phyloP scores from a whole-genome alignment of 2,888 invertebrate species.

The Patella caerulea region DNA sequence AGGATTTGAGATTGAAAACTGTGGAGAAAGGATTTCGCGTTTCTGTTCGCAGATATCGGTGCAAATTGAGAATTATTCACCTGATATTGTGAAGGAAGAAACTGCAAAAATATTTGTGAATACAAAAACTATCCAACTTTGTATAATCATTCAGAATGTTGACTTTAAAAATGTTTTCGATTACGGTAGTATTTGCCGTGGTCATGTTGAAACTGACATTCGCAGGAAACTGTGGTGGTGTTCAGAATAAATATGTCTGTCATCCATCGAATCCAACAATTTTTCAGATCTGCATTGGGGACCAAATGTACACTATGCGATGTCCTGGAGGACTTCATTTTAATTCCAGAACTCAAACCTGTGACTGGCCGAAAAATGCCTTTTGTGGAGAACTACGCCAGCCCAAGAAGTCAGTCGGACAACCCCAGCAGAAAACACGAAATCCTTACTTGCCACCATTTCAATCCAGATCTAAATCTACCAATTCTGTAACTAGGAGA shows the following conservation, averaged over 20 bases:
- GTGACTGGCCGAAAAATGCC: constrained; percentile 2
- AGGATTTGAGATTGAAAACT: neutral
- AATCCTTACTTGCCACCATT: neutral
- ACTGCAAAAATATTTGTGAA: too few species aligned
- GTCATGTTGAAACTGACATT: neutral
- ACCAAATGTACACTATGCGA: neutral
- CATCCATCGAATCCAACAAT: neutral
- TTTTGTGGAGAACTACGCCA: neutral
- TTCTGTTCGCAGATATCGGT: neutral
- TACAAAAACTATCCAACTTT: too few species aligned
- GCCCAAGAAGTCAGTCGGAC: neutral
- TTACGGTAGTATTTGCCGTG: too few species aligned
- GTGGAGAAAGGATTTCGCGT: constrained; percentile 1
- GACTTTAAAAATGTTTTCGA: too few species aligned
- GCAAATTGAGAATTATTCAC: too few species aligned
- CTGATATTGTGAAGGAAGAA: too few species aligned
- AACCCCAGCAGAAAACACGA: neutral
- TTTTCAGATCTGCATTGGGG: neutral
- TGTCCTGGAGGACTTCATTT: constrained; percentile 1
- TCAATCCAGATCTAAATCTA: neutral
- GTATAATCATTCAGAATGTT: too few species aligned
- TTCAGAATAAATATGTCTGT: neutral
- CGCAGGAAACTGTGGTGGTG: neutral
- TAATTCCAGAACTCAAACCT: neutral
- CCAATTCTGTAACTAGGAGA: neutral